Percentiles rank a stretch among this genome's conserved stretches.
phyloP scores from a whole-genome alignment of 92 coral and sea anemone genomes.

The Parazoanthus darwini region DNA sequence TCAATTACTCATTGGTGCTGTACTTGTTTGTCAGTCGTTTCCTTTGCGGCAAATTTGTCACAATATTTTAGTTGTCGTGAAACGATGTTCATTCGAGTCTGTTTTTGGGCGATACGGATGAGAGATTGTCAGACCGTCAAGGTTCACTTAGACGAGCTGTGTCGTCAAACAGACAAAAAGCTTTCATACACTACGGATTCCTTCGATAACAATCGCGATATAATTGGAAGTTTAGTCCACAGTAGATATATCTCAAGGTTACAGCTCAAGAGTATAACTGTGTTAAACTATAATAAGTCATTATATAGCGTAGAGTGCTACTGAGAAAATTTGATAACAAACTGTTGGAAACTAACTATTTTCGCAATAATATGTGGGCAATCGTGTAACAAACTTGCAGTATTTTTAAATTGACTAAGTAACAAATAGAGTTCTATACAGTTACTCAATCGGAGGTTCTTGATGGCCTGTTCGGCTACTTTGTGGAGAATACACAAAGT shows the following conservation, averaged over 20 bases:
- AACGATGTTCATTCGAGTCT: not conserved
- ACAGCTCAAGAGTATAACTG: not conserved
- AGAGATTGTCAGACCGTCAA: not conserved
- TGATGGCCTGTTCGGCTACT: not conserved
- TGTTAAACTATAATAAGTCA: not conserved
- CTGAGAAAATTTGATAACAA: not conserved
- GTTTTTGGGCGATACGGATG: not conserved
- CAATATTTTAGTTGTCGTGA: not conserved
- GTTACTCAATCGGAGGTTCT: not conserved
- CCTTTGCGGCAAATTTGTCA: conserved; percentile 41
- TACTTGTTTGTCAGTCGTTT: conserved; percentile 25
- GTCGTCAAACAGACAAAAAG: not conserved
- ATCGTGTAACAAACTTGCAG: not conserved
- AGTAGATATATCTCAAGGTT: not conserved
- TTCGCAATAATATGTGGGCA: not conserved
- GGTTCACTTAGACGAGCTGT: not conserved
- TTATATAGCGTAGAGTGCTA: not conserved
- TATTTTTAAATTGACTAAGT: not conserved
- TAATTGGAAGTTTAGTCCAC: conserved; percentile 24
- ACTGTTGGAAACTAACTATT: not conserved
- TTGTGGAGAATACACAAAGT: not conserved
- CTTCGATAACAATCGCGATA: not conserved
- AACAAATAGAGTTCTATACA: not conserved
- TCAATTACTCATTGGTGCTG: conserved; percentile 34
- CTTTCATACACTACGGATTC: not conserved